Evolutionary conservation across 2,797 vertebrate species (phyloP), one percentile per base, ranked within the genome.

Genomic region (Trachurus trachurus): DNA sequence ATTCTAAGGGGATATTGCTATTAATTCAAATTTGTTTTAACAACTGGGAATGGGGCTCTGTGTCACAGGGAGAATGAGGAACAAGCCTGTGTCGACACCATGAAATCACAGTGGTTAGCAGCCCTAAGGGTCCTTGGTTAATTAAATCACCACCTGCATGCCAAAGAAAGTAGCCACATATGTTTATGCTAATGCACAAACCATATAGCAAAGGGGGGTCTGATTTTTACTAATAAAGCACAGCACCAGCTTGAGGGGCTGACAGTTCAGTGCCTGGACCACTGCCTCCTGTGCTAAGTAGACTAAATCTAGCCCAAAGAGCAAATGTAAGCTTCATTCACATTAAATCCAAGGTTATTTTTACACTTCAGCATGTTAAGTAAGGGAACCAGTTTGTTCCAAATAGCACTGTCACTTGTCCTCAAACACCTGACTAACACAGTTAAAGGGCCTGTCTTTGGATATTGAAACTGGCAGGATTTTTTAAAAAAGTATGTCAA

Each of bases 1-100:
- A 71, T 56, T 77, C 53, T 83, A 73, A 82, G 57, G 42, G 58
- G 78, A 65, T 71, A 66, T 81, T 84, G 63, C 60, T 66, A 74
- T 80, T 92, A 75, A 81, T 76, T 88, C 72, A 75, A 81, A 93
- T 88, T 78, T 84, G 74, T 85, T 88, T 81, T 71, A 80, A 84
- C 67, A 83, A 85, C 80, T 80, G 10, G 39, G 69, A 75, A 78
- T 50, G 52, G 57, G 29, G 21, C 34, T 63, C 52, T 74, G 78
- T 2, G n/a, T 79, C 82, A 75, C 56, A 58, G 16, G 37, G 74
- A 76, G 57, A 59, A 66, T 66, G 61, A 69, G 31, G 64, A 81
- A 57, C 62, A 52, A 75, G 54, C 40, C 74, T 58, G 9, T 13
- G 60, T 13, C 9, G 37, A 74, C 60, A 80, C 56, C 66, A 71